These are phyloP conservation scores for Anguilla anguilla DNA, from an alignment of 2,797 vertebrate species.

Conservation along the genomic window DNA sequence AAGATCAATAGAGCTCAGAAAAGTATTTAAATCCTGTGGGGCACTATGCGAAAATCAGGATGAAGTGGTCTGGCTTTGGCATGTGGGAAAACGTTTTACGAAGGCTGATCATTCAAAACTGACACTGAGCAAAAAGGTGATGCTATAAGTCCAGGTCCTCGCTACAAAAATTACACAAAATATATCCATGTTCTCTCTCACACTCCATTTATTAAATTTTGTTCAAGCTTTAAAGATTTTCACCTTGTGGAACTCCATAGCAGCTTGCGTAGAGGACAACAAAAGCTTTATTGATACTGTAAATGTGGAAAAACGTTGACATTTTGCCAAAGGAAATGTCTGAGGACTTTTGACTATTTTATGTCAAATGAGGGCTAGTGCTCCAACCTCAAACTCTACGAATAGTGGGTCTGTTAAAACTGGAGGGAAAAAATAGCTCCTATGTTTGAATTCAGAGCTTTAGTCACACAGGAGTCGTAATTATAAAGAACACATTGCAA, in stretches of 20 bases:
- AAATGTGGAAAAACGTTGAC: constrained; percentile 20
- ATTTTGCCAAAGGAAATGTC: constrained; percentile 34
- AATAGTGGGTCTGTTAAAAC: constrained; percentile 18
- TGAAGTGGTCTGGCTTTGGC: neutral
- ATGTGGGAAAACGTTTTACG: neutral
- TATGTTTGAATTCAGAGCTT: constrained; percentile 4
- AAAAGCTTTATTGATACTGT: constrained; percentile 17
- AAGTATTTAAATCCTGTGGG: too few relatives aligned
- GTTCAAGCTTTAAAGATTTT: constrained; percentile 5
- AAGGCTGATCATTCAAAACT: neutral
- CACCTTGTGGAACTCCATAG: neutral
- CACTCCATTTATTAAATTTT: constrained; percentile 21
- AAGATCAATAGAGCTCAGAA: too few relatives aligned
- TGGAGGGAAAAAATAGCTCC: neutral
- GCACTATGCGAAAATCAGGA: neutral
- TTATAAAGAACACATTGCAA: neutral
- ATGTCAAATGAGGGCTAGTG: constrained; percentile 27
- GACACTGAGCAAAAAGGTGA: too few relatives aligned
- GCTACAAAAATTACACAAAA: neutral
- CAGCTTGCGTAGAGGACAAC: neutral
- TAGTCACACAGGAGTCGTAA: neutral
- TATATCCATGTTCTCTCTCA: constrained; percentile 2
- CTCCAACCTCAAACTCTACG: constrained; percentile 4
- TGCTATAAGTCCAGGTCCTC: neutral
- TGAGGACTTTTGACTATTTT: neutral